Percentiles rank a stretch among this genome's conserved stretches.
Evolutionary conservation across 2,797 vertebrate species (phyloP).

Genomic region (Eidolon dupreanum): DNA sequence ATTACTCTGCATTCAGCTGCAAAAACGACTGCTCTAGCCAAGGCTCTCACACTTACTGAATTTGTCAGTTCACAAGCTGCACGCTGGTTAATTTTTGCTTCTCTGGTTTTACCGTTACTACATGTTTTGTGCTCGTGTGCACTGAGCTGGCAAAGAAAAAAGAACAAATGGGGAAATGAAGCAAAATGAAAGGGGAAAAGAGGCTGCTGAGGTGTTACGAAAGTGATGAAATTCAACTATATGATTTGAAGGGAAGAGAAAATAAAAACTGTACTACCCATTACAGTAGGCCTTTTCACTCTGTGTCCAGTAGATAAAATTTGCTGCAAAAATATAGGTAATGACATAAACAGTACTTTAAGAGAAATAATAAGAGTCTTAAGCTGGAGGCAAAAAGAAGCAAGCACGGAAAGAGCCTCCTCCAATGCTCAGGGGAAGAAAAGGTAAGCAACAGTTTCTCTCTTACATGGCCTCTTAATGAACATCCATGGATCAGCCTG

Average conservation of each 20-base stretch:
- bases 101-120: not conserved
- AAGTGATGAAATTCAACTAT: conserved; percentile 54
- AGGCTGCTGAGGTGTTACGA: conserved; percentile 19
- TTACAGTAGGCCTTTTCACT: conserved; percentile 28
- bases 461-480: conserved; percentile 25
- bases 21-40: not conserved
- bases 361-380: conserved; percentile 52
- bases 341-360: conserved; percentile 51
- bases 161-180: conserved; percentile 46
- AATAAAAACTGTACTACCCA: not conserved
- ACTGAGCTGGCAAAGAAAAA: conserved; percentile 27
- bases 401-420: not conserved
- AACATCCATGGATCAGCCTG: not conserved
- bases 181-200: conserved; percentile 36
- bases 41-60: not conserved
- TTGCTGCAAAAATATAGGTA: conserved; percentile 55
- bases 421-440: conserved; percentile 5
- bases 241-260: not conserved
- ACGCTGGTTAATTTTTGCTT: conserved; percentile 3
- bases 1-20: not conserved
- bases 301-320: conserved; percentile 21
- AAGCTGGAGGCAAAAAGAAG: conserved; percentile 46
- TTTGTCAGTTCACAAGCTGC: not conserved
- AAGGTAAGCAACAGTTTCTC: conserved; percentile 14
- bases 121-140: not conserved